A percentile compares a stretch with the other conserved stretches of the same genome.
Evolutionary conservation across 2,113 vertebrate species (phyloP).

Genomic region (Phrynosoma platyrhinos): DNA sequence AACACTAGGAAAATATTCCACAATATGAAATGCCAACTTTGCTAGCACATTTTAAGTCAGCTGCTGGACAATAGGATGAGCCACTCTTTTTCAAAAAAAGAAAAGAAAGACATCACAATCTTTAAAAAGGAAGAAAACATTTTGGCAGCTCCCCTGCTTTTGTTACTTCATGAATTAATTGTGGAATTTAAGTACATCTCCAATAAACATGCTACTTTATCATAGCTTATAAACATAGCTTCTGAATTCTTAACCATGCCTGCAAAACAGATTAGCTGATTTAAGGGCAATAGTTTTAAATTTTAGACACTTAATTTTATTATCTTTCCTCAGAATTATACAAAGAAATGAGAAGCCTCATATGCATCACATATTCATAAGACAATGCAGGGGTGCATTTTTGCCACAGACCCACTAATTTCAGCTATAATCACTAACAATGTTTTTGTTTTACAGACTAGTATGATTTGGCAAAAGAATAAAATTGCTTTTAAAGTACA

Average conservation of each 20-base stretch:
- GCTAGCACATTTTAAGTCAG: slow-evolving; percentile 48
- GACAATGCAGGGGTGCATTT: slow-evolving; percentile 76
- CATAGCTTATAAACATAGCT: slow-evolving; percentile 72
- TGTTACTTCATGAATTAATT: slow-evolving; percentile 74
- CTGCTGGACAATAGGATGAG: slow-evolving; percentile 41
- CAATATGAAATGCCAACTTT: slow-evolving; percentile 46
- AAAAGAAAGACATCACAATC: slow-evolving; percentile 31
- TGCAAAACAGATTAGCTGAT: slow-evolving; percentile 78
- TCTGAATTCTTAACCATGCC: slow-evolving; percentile 70
- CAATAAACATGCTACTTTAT: slow-evolving; percentile 70
- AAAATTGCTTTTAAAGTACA: slow-evolving; percentile 92
- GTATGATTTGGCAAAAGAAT: slow-evolving; percentile 85
- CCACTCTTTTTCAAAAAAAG: slow-evolving; percentile 47
- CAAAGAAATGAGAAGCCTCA: slow-evolving; percentile 76
- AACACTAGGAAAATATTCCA: slow-evolving; percentile 37
- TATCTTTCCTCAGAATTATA: slow-evolving; percentile 79
- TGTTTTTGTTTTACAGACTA: slow-evolving; percentile 86
- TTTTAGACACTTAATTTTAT: slow-evolving; percentile 84
- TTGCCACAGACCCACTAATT: slow-evolving; percentile 81
- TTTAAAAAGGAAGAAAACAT: slow-evolving; percentile 67
- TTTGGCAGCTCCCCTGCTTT: slow-evolving; percentile 65
- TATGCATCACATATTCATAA: slow-evolving; percentile 74
- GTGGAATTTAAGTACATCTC: slow-evolving; percentile 56
- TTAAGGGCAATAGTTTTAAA: slow-evolving; percentile 77
- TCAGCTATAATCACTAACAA: slow-evolving; percentile 85